phyloP scores from a whole-genome alignment of 2,888 invertebrate species.

The Euproctis similis region DNA sequence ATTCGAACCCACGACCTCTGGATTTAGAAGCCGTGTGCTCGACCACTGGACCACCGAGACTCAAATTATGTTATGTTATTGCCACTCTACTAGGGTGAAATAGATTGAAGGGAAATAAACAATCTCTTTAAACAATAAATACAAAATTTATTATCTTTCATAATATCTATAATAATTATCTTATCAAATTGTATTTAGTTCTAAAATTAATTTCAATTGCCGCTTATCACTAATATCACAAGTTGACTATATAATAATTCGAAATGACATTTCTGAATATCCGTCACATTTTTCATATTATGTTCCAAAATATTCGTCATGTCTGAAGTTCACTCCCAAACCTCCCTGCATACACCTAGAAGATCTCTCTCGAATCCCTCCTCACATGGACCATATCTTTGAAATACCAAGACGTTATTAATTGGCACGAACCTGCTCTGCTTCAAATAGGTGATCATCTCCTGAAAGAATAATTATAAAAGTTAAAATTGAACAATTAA shows the following conservation, averaged over 20 bases:
- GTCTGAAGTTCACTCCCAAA: slow-evolving; percentile 36
- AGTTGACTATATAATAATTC: slow-evolving; percentile 10
- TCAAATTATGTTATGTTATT: too few relatives aligned
- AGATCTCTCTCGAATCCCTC: slow-evolving; percentile 52
- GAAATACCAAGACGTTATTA: slow-evolving; percentile 46
- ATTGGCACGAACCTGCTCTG: slow-evolving; percentile 46
- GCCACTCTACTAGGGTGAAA: too few relatives aligned
- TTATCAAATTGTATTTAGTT: slow-evolving; percentile 5
- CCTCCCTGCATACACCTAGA: slow-evolving; percentile 56
- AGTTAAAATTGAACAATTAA: too few relatives aligned
- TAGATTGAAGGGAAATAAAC: too few relatives aligned
- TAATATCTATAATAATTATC: slow-evolving; percentile 5
- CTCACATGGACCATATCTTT: slow-evolving; percentile 41
- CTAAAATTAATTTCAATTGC: slow-evolving; percentile 11
- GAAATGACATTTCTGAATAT: neutral
- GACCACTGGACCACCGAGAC: too few relatives aligned
- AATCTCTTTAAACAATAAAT: too few relatives aligned
- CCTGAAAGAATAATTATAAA: slow-evolving; percentile 32
- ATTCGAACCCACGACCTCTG: too few relatives aligned
- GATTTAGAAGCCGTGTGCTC: too few relatives aligned
- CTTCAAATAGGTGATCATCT: slow-evolving; percentile 29
- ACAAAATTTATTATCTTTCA: slow-evolving; percentile 1
- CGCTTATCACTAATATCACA: slow-evolving; percentile 39
- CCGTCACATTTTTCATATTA: neutral
- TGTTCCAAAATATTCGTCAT: neutral